Base-by-base conservation (phyloP, 2,797 vertebrate species). In the Eremophila alpestris region DNA sequence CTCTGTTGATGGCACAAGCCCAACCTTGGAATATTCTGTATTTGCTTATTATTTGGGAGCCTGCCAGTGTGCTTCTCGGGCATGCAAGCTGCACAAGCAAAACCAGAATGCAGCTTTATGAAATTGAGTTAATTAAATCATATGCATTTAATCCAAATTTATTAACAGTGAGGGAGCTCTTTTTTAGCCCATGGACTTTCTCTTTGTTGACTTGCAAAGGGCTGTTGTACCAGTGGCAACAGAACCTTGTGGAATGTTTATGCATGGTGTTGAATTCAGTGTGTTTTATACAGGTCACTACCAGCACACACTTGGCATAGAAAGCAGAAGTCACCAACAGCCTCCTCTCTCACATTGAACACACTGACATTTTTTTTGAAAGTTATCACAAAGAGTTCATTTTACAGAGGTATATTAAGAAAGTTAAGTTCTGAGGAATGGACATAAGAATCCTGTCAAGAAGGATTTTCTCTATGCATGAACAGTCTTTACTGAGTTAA, bases 11-110 rank as follows among this genome's bases (percentile, higher is more conserved):
- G 83, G 92, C 82, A 83, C 30, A 45, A 89, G 36, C 43, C 71
- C 82, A 92, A 15, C 51, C 34, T 41, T 65, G 81, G 54, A 90
- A 70, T 93, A 93, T 46, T 78, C 55, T 76, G 29, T 87, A 76
- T 80, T 95, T 46, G 68, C 85, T 94, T 93, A 89, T 83, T 78
- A 71, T 95, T 48, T 95, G 94, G 87, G 60, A 91, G 74, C 41
- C 43, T 93, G 92, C 90, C 96, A 90, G 40, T 14, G 21, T 79
- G 36, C 56, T 90, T 86, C 56, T 87, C 60, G 68, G 78, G 64
- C 83, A 75, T 20, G 32, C 40, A 92, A 75, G 80, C 83, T 1
- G 5, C 38, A 88, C 88, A 86, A 94, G 64, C 1, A 5, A 93
- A 95, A 90, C 52, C 58, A 64, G 87, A 92, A 80, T 30, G n/a